These are phyloP conservation scores for Columba janthina DNA, from an alignment of 2,113 vertebrate species.

Conservation along the genomic window DNA sequence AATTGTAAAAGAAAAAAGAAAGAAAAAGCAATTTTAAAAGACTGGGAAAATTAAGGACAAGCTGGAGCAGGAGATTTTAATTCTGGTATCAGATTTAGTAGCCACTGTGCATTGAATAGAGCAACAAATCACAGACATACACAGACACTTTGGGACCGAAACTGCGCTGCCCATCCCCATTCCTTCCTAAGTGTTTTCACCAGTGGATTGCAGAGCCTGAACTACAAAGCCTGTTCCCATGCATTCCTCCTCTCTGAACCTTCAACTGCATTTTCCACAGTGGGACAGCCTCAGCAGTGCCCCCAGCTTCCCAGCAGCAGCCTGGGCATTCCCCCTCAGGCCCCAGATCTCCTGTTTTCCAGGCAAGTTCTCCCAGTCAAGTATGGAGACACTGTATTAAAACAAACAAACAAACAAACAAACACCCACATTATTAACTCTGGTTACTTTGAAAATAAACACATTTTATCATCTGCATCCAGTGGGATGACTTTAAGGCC, in stretches of 20 bases:
- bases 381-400: not conserved
- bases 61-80: not conserved
- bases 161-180: not conserved
- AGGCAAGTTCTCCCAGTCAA: not conserved
- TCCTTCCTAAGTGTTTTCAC: not conserved
- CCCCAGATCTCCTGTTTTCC: not conserved
- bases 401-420: not conserved
- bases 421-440: not conserved
- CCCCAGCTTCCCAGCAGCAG: not conserved
- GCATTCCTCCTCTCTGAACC: not conserved
- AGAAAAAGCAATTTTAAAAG: not conserved
- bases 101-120: not conserved
- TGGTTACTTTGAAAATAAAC: not conserved
- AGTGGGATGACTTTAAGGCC: not conserved
- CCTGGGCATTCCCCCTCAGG: not conserved
- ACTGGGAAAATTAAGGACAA: not conserved
- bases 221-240: not conserved
- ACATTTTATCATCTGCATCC: not conserved
- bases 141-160: not conserved
- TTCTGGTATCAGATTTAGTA: not conserved
- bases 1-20: not conserved
- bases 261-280: not conserved
- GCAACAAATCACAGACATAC: not conserved
- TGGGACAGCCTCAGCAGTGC: not conserved
- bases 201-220: not conserved